phyloP scores from a whole-genome alignment of 2,888 invertebrate species.

The Tricholauxania praeusta region DNA sequence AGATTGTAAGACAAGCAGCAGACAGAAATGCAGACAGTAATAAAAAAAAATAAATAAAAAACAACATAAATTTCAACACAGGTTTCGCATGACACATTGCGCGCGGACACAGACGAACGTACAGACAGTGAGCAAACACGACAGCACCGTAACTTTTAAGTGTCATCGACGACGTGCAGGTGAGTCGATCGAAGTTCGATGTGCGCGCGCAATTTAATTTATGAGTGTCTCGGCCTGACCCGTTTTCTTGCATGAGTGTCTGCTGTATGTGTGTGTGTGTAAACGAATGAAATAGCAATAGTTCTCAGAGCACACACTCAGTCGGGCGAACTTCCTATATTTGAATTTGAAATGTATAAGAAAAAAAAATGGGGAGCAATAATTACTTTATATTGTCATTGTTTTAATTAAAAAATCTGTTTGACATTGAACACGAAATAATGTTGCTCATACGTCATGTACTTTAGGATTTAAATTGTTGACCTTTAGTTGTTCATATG shows the following conservation, averaged over 20 bases:
- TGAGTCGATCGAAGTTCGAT: conserved; percentile 27
- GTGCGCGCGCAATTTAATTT: conserved; percentile 13
- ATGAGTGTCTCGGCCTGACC: conserved; percentile 1
- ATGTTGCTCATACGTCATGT: too few relatives aligned
- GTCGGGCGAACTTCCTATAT: neutral
- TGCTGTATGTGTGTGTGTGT: conserved; percentile 10
- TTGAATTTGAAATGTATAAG: neutral
- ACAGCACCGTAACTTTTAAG: conserved; percentile 7
- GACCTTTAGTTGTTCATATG: too few relatives aligned
- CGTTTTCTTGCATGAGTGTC: neutral
- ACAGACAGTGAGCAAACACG: neutral
- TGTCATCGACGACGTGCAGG: conserved; percentile 20
- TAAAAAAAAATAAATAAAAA: neutral
- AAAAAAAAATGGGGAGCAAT: neutral
- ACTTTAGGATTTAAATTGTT: too few relatives aligned
- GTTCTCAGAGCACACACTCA: too few relatives aligned
- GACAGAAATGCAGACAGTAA: conserved; percentile 5
- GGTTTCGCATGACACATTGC: neutral
- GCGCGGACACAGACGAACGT: neutral
- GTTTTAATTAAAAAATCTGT: neutral
- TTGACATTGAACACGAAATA: neutral
- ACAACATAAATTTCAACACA: conserved; percentile 1
- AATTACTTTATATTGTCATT: neutral
- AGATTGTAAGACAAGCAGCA: conserved; percentile 2
- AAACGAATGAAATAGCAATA: too few relatives aligned